These are phyloP conservation scores for Colletes collaris DNA, from an alignment of 2,888 invertebrate genomes.

Conservation along the genomic window DNA sequence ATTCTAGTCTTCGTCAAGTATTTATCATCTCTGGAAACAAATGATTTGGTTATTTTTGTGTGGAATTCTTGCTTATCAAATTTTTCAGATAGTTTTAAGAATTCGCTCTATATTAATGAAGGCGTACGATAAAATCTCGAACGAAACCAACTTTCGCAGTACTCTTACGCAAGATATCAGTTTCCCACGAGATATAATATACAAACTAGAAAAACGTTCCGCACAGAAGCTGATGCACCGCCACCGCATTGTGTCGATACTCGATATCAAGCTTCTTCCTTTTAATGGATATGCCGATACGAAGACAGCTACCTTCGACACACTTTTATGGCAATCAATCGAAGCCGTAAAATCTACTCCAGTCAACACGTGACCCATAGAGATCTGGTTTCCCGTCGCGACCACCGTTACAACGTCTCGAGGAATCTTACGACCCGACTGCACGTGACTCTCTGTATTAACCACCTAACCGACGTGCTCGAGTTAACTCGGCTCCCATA, in stretches of 20 bases:
- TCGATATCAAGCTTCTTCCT: constrained; percentile 58
- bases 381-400: constrained; percentile 38
- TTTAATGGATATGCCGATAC: constrained; percentile 64
- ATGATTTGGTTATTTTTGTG: too few relatives aligned
- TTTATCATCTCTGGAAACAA: too few relatives aligned
- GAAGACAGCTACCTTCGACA: constrained; percentile 39
- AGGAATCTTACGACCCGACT: constrained; percentile 21
- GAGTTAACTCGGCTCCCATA: too few relatives aligned
- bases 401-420: constrained; percentile 40
- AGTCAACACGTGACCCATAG: constrained; percentile 40
- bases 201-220: constrained; percentile 31
- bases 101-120: constrained; percentile 17
- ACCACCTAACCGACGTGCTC: too few relatives aligned
- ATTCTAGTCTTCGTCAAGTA: too few relatives aligned
- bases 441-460: neutral
- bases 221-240: constrained; percentile 35
- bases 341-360: constrained; percentile 60
- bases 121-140: neutral
- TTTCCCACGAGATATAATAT: constrained; percentile 9
- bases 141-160: neutral
- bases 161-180: constrained; percentile 1
- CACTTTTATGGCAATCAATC: constrained; percentile 62
- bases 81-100: too few relatives aligned
- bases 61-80: too few relatives aligned
- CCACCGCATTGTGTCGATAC: constrained; percentile 53